Conservation (phyloP, 1,140 invertebrate genomes). For the Battus philenor region DNA sequence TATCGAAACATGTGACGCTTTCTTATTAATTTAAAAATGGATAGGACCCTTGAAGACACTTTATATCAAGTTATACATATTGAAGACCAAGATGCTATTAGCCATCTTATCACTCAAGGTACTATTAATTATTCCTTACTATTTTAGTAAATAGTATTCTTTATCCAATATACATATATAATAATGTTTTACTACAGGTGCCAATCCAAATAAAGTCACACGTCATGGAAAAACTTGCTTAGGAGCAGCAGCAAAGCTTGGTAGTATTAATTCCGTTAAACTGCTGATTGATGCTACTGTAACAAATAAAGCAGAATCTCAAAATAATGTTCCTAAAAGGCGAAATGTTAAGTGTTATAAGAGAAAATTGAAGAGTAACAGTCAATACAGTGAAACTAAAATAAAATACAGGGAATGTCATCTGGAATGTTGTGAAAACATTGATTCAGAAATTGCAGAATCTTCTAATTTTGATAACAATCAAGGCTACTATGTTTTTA, state of each 20-base stretch:
- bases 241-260: constrained; percentile 55
- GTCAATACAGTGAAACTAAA: constrained; percentile 36
- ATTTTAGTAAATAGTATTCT: not conserved
- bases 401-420: constrained; percentile 38
- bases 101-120: constrained; percentile 40
- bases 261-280: constrained; percentile 44
- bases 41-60: constrained; percentile 45
- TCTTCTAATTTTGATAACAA: constrained; percentile 40
- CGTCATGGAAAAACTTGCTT: constrained; percentile 57
- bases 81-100: constrained; percentile 37
- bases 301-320: constrained; percentile 17
- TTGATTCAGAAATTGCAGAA: constrained; percentile 21
- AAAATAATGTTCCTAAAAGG: constrained; percentile 30
- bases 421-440: constrained; percentile 20
- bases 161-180: constrained; percentile 1
- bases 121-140: constrained; percentile 17
- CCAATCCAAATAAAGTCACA: constrained; percentile 60
- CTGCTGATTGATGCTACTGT: constrained; percentile 41
- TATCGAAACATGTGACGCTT: constrained; percentile 13
- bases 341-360: constrained; percentile 47
- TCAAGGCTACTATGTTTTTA: constrained; percentile 63
- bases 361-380: constrained; percentile 39
- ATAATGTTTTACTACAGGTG: constrained; percentile 33
- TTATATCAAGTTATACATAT: constrained; percentile 41
- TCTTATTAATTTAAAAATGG: constrained; percentile 27